Percentiles rank a stretch among this genome's conserved stretches.
These are phyloP conservation scores for Drosophila sordidula DNA, from an alignment of 2,888 invertebrate genomes.

Conservation along the genomic window DNA sequence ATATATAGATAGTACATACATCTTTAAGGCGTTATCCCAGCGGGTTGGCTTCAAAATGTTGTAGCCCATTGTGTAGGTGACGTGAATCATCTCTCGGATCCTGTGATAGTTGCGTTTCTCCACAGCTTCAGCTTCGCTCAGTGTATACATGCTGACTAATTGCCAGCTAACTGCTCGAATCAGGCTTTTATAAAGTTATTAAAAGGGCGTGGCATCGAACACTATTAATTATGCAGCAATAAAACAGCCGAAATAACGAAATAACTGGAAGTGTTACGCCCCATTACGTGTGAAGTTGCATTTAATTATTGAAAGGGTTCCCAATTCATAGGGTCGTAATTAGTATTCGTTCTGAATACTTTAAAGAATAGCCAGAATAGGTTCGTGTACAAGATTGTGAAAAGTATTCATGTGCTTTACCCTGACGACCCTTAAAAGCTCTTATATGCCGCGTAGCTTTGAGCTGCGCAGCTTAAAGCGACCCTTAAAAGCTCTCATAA, in stretches of 20 bases:
- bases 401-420: too few relatives aligned
- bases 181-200: slow-evolving; percentile 64
- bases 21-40: slow-evolving; percentile 48
- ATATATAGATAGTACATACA: slow-evolving; percentile 46
- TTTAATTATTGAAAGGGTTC: slow-evolving; percentile 64
- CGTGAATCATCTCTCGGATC: slow-evolving; percentile 66
- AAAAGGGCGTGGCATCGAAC: slow-evolving; percentile 38
- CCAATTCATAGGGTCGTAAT: not conserved
- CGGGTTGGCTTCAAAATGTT: slow-evolving; percentile 63
- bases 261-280: slow-evolving; percentile 49
- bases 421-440: slow-evolving; percentile 11
- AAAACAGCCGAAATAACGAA: slow-evolving; percentile 5
- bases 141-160: slow-evolving; percentile 71
- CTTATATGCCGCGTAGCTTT: too few relatives aligned
- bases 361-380: slow-evolving; percentile 14
- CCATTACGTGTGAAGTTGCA: slow-evolving; percentile 57
- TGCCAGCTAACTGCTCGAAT: slow-evolving; percentile 42
- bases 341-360: not conserved
- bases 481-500: slow-evolving; percentile 9
- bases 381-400: slow-evolving; percentile 10
- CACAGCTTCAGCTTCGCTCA: slow-evolving; percentile 42
- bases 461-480: not conserved
- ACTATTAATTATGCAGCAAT: slow-evolving; percentile 54
- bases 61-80: slow-evolving; percentile 66
- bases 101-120: slow-evolving; percentile 62